phyloP scores from a whole-genome alignment of 2,888 invertebrate species.

The Drosophila meridionalis region DNA sequence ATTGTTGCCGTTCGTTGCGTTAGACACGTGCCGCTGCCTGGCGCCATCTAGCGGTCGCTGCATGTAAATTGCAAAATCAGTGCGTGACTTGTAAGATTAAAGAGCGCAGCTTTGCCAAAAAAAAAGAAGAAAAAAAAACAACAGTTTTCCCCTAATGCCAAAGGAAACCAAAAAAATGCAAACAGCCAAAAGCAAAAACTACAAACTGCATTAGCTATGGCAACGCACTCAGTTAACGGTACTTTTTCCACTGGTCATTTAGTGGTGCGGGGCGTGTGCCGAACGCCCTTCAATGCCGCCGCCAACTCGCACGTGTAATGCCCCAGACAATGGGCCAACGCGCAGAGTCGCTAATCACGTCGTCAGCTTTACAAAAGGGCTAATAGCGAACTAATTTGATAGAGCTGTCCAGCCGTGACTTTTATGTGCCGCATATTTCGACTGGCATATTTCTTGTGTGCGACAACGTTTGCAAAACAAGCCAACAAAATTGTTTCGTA shows the following conservation, averaged over 20 bases:
- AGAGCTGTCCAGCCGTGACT: constrained; percentile 42
- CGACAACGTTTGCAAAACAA: constrained; percentile 11
- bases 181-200: constrained; percentile 27
- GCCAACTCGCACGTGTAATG: constrained; percentile 57
- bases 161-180: constrained; percentile 12
- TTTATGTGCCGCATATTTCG: constrained; percentile 30
- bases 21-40: constrained; percentile 40
- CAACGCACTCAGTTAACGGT: constrained; percentile 54
- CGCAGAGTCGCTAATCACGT: constrained; percentile 39
- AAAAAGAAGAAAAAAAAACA: neutral
- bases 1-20: constrained; percentile 22
- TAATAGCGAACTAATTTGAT: constrained; percentile 60
- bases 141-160: constrained; percentile 35
- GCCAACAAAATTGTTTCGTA: constrained; percentile 9
- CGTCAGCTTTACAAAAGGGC: constrained; percentile 46
- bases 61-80: constrained; percentile 74
- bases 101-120: constrained; percentile 10
- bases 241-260: constrained; percentile 1
- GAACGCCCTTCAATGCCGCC: constrained; percentile 36
- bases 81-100: constrained; percentile 72
- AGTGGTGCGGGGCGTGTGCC: neutral
- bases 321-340: constrained; percentile 44
- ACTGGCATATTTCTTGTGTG: constrained; percentile 12
- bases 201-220: constrained; percentile 48
- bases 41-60: constrained; percentile 67